phyloP scores from a whole-genome alignment of 2,797 vertebrate species.

The Manis javanica region DNA sequence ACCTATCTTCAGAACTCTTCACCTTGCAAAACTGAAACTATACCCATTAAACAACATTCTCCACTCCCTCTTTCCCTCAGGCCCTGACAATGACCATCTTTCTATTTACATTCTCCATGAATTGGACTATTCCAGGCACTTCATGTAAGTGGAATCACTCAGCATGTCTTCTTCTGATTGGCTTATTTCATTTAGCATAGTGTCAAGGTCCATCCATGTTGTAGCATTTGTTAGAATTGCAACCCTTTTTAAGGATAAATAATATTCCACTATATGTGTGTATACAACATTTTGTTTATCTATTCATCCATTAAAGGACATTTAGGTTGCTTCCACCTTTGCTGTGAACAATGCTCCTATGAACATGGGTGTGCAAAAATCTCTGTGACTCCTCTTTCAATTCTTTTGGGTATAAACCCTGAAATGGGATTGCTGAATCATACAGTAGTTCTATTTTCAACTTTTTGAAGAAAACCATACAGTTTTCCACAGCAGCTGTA shows the following conservation, averaged over 20 bases:
- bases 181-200: not conserved
- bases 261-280: not conserved
- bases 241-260: not conserved
- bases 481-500: not conserved
- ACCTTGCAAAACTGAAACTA: not conserved
- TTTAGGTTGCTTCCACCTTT: not conserved
- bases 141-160: not conserved
- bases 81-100: not conserved
- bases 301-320: not conserved
- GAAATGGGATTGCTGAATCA: not conserved
- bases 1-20: not conserved
- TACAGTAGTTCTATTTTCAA: not conserved
- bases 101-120: not conserved
- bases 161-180: not conserved
- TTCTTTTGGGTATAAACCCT: not conserved
- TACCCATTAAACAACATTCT: not conserved
- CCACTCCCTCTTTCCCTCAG: not conserved
- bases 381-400: not conserved
- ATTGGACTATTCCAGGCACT: not conserved
- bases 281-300: not conserved
- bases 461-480: not conserved
- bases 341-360: not conserved
- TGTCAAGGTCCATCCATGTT: not conserved
- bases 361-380: too few species aligned
- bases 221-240: not conserved